Percentiles rank a stretch among this genome's conserved stretches.
phyloP scores from a whole-genome alignment of 2,888 invertebrate species.

The Corbicula japonica region DNA sequence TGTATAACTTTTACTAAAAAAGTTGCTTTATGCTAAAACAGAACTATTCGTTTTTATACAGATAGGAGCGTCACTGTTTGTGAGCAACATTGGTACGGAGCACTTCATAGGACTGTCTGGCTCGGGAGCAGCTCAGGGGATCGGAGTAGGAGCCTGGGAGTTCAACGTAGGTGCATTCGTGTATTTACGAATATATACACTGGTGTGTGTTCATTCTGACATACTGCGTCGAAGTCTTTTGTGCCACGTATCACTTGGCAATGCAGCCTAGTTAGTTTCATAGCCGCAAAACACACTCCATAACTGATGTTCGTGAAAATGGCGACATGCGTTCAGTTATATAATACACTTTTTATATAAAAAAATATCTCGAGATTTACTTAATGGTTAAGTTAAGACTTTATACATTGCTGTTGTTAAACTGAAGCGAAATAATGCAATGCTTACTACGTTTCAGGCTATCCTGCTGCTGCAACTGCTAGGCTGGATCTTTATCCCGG shows the following conservation, averaged over 20 bases:
- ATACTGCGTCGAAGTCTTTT: too few relatives aligned
- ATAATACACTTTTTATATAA: not conserved
- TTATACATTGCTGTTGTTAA: too few relatives aligned
- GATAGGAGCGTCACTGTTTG: slow-evolving; percentile 88
- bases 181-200: too few relatives aligned
- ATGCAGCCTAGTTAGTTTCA: too few relatives aligned
- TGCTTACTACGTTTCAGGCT: slow-evolving; percentile 83
- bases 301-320: too few relatives aligned
- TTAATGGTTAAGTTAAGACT: not conserved
- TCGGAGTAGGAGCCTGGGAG: slow-evolving; percentile 88
- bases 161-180: slow-evolving; percentile 86
- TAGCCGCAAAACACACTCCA: too few relatives aligned
- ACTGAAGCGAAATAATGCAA: not conserved
- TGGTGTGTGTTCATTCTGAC: too few relatives aligned
- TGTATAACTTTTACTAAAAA: not conserved
- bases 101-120: slow-evolving; percentile 88
- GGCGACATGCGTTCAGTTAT: too few relatives aligned
- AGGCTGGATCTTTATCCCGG: slow-evolving; percentile 85
- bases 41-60: slow-evolving; percentile 58
- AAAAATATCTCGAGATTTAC: not conserved
- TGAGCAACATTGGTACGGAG: slow-evolving; percentile 88
- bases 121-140: slow-evolving; percentile 87
- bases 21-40: slow-evolving; percentile 8
- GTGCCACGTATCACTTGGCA: too few relatives aligned
- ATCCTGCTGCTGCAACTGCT: slow-evolving; percentile 87